Conservation (phyloP, 1,140 invertebrate species). For the Neodiprion pinetum region DNA sequence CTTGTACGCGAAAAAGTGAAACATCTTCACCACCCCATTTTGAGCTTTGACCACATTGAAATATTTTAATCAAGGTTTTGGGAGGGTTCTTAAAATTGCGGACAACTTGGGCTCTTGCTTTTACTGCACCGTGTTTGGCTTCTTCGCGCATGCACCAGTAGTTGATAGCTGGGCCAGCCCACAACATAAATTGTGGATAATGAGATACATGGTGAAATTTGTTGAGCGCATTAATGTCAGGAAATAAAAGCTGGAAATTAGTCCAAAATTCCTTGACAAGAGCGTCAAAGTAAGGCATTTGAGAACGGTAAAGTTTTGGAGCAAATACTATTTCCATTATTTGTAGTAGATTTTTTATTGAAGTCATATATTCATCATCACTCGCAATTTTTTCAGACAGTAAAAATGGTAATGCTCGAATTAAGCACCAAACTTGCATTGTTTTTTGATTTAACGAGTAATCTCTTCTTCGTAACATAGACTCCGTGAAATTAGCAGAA, state of each 20-base stretch:
- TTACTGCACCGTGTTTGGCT: slow-evolving; percentile 24
- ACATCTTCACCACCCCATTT: slow-evolving; percentile 21
- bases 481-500: slow-evolving; percentile 18
- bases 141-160: slow-evolving; percentile 28
- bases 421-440: slow-evolving; percentile 35
- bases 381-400: slow-evolving; percentile 25
- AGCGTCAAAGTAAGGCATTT: slow-evolving; percentile 21
- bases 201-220: slow-evolving; percentile 27
- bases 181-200: slow-evolving; percentile 26
- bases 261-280: slow-evolving; percentile 15
- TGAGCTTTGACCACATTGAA: slow-evolving; percentile 22
- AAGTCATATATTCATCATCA: slow-evolving; percentile 18
- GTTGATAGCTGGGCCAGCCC: slow-evolving; percentile 23
- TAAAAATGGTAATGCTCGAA: slow-evolving; percentile 32
- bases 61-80: slow-evolving; percentile 26
- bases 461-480: slow-evolving; percentile 15
- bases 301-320: slow-evolving; percentile 12
- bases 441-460: slow-evolving; percentile 32
- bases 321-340: slow-evolving; percentile 17
- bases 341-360: not conserved
- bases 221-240: slow-evolving; percentile 18
- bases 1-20: slow-evolving; percentile 5
- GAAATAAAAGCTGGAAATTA: slow-evolving; percentile 21
- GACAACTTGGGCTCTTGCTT: slow-evolving; percentile 25
- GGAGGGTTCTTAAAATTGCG: slow-evolving; percentile 29